These are phyloP conservation scores for Zapus hudsonius DNA, from an alignment of 2,113 vertebrate species.

Conservation along the genomic window DNA sequence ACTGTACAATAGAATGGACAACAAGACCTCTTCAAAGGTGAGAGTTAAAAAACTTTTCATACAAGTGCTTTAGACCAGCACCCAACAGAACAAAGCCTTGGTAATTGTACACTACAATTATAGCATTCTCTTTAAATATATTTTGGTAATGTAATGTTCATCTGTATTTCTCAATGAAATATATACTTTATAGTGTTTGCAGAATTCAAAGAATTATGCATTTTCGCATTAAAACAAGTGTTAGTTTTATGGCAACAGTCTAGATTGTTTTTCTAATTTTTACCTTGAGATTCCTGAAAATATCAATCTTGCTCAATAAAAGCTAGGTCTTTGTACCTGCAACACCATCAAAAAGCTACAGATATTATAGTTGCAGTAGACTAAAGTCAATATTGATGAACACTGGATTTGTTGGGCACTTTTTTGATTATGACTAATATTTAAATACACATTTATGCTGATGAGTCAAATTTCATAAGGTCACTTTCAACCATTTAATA, in stretches of 20 bases:
- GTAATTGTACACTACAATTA: neutral
- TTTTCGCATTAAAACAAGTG: constrained; percentile 49
- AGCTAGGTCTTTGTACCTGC: constrained; percentile 16
- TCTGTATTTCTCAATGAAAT: constrained; percentile 13
- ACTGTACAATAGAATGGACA: neutral
- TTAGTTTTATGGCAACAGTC: neutral
- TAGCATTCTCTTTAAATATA: neutral
- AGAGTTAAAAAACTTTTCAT: neutral
- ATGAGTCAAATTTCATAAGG: constrained; percentile 24
- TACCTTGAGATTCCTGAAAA: constrained; percentile 33
- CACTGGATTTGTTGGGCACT: neutral
- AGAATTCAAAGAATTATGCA: neutral
- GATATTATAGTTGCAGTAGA: neutral
- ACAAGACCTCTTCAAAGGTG: neutral
- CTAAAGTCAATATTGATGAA: neutral
- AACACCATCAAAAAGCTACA: constrained; percentile 20
- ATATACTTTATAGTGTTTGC: neutral
- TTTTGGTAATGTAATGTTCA: constrained; percentile 21
- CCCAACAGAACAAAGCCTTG: neutral
- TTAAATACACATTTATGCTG: neutral
- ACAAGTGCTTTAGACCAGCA: neutral
- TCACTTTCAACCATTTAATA: neutral
- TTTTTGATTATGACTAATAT: neutral
- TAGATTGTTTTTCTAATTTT: constrained; percentile 50
- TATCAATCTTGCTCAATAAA: neutral